Evolutionary conservation across 2,888 invertebrate species (phyloP).

Genomic region (Cryptocephalus moraei): DNA sequence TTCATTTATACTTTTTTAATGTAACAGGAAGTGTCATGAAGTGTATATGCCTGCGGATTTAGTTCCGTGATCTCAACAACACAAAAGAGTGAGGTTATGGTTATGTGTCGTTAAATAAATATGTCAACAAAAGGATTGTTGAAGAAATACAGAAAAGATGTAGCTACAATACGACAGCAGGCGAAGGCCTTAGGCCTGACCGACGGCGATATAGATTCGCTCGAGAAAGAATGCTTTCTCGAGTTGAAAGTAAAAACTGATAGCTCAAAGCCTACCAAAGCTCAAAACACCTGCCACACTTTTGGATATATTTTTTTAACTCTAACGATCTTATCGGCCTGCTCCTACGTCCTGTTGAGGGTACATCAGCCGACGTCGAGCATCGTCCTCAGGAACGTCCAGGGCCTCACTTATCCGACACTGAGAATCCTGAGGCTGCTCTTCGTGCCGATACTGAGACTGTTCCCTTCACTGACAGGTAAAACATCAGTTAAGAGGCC

Average conservation of each 20-base stretch:
- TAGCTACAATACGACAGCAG: constrained; percentile 47
- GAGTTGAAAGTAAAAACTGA: constrained; percentile 31
- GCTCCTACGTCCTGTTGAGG: constrained; percentile 39
- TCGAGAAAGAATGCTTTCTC: constrained; percentile 48
- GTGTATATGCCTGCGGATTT: too few species aligned
- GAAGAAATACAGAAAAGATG: constrained; percentile 45
- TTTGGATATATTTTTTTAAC: constrained; percentile 14
- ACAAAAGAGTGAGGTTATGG: too few species aligned
- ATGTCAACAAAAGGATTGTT: constrained; percentile 35
- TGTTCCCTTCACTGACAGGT: constrained; percentile 67
- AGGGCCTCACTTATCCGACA: constrained; percentile 73
- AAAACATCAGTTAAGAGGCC: constrained; percentile 19
- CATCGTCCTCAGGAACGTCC: constrained; percentile 59
- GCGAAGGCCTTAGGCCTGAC: constrained; percentile 50
- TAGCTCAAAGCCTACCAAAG: constrained; percentile 14
- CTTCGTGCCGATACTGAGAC: constrained; percentile 64
- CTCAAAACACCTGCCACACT: constrained; percentile 14
- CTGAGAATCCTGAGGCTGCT: constrained; percentile 61
- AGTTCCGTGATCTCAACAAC: too few species aligned
- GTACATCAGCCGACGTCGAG: constrained; percentile 56
- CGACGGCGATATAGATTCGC: constrained; percentile 51
- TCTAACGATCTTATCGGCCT: constrained; percentile 27
- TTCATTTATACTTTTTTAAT: too few species aligned
- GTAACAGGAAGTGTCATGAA: too few species aligned
- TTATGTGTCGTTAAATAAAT: too few species aligned